Percentiles rank a stretch among this genome's conserved stretches.
Conservation (phyloP, 2,113 vertebrate genomes). For the Dipodomys merriami region DNA sequence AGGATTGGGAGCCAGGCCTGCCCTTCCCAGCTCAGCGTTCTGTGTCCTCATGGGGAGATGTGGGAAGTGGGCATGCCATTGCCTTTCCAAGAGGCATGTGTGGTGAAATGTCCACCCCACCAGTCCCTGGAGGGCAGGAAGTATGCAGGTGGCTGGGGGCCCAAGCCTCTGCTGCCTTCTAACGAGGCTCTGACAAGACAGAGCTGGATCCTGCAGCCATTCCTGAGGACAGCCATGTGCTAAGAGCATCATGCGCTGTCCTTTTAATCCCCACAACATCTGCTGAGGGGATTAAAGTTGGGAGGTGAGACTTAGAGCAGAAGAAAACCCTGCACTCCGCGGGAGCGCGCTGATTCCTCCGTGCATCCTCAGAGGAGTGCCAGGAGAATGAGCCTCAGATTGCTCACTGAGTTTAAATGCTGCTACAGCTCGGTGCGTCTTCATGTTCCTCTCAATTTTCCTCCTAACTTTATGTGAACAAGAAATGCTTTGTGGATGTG, state of each 20-base stretch:
- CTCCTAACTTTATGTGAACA: neutral
- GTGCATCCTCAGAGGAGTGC: accelerated
- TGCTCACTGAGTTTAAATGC: neutral
- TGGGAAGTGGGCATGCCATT: neutral
- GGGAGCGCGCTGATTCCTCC: neutral
- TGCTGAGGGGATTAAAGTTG: accelerated
- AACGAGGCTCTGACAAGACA: neutral
- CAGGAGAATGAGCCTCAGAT: neutral
- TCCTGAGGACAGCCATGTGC: accelerated
- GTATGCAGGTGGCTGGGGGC: accelerated
- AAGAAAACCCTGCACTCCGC: neutral
- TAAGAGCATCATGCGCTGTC: accelerated
- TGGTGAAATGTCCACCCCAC: no score
- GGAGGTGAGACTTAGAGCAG: neutral
- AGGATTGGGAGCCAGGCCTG: neutral
- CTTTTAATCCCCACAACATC: accelerated
- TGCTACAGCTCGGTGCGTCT: neutral
- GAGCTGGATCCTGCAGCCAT: neutral
- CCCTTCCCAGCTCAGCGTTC: neutral
- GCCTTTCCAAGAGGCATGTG: neutral
- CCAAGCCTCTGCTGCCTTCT: neutral
- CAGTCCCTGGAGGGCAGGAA: neutral
- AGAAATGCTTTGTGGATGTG: neutral
- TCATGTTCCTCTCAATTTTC: neutral
- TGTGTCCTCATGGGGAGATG: neutral